Percentiles rank a stretch among this genome's conserved stretches.
Conservation (phyloP, 1,140 invertebrate genomes). For the Zaprionus gabonicus region DNA sequence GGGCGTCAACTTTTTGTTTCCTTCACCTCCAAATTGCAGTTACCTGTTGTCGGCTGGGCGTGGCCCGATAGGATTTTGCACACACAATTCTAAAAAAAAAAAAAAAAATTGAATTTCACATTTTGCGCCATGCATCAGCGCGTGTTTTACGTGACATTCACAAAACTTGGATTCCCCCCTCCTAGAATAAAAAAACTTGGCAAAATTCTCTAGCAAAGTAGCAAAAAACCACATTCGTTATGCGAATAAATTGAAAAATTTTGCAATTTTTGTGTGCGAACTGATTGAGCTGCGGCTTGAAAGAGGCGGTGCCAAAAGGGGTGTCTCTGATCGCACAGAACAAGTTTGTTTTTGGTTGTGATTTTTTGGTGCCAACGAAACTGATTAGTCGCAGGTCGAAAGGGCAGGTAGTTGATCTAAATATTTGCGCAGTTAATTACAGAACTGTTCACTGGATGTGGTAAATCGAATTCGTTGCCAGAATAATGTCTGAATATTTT, state of each 20-base stretch:
- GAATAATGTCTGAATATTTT: too few relatives aligned
- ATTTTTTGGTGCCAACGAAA: slow-evolving; percentile 11
- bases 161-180: slow-evolving; percentile 21
- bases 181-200: slow-evolving; percentile 37
- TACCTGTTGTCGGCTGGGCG: slow-evolving; percentile 47
- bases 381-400: slow-evolving; percentile 33
- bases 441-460: not conserved
- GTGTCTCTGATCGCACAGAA: slow-evolving; percentile 1
- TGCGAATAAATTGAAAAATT: slow-evolving; percentile 54
- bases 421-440: slow-evolving; percentile 6
- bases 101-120: slow-evolving; percentile 5
- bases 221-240: slow-evolving; percentile 9
- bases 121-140: slow-evolving; percentile 31
- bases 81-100: not conserved
- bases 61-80: slow-evolving; percentile 37
- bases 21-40: slow-evolving; percentile 38
- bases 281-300: slow-evolving; percentile 36
- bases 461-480: too few relatives aligned
- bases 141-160: slow-evolving; percentile 73
- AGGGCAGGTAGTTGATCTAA: not conserved
- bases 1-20: slow-evolving; percentile 41
- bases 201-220: slow-evolving; percentile 22
- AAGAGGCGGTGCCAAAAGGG: slow-evolving; percentile 1
- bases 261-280: slow-evolving; percentile 47
- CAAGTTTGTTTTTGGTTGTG: not conserved